Percentiles rank a stretch among this genome's conserved stretches.
Conservation (phyloP, 1,140 invertebrate species). For the Drosophila hydei region DNA sequence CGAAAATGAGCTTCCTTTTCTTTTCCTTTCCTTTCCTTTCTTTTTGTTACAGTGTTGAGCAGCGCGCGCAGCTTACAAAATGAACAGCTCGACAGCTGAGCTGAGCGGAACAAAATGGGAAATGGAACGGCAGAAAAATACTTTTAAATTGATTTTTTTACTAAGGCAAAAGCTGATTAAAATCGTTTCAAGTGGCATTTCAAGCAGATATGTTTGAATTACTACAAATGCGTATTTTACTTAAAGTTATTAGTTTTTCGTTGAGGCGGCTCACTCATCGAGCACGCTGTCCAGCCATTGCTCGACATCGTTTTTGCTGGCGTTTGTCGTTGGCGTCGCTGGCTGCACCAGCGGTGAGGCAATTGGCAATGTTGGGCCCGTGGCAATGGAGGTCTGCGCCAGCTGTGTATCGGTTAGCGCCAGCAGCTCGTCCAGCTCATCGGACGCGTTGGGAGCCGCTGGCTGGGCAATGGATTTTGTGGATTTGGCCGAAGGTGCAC, state of each 20-base stretch:
- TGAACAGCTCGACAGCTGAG: too few relatives aligned
- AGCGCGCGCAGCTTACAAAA: background rate
- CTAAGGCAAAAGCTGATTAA: background rate
- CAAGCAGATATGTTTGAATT: background rate
- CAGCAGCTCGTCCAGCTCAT: slow-evolving; percentile 75
- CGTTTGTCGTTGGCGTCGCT: slow-evolving; percentile 42
- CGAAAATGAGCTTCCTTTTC: too few relatives aligned
- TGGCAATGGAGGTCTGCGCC: slow-evolving; percentile 9
- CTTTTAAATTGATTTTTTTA: background rate
- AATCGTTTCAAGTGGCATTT: background rate
- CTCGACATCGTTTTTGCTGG: slow-evolving; percentile 75
- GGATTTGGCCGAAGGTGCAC: slow-evolving; percentile 44
- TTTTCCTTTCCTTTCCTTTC: background rate
- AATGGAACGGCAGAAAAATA: background rate
- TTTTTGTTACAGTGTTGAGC: background rate
- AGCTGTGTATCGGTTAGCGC: slow-evolving; percentile 59
- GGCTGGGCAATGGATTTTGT: slow-evolving; percentile 4
- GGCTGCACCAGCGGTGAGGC: slow-evolving; percentile 48
- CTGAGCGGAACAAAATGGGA: too few relatives aligned
- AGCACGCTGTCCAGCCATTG: slow-evolving; percentile 79
- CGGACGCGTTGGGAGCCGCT: slow-evolving; percentile 13
- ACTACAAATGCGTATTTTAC: background rate
- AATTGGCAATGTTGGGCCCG: slow-evolving; percentile 30
- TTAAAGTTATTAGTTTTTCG: background rate
- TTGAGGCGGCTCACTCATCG: slow-evolving; percentile 54